These are phyloP conservation scores for Sylvilagus floridanus DNA, from an alignment of 2,797 vertebrate species.

Conservation along the genomic window DNA sequence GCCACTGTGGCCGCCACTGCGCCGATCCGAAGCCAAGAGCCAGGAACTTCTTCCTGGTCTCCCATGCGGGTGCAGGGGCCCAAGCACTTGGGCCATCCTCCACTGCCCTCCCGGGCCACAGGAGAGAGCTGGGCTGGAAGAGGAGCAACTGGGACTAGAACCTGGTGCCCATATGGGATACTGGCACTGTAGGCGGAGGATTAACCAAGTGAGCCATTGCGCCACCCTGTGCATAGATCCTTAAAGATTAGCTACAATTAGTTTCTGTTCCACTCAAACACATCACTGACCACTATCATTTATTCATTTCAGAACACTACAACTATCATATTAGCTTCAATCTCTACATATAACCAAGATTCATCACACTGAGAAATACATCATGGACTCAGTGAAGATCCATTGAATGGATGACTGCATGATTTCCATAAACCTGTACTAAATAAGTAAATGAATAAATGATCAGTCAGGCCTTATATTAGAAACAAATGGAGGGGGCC, in stretches of 20 bases:
- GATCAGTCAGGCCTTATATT: not conserved
- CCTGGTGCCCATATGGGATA: too few species aligned
- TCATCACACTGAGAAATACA: not conserved
- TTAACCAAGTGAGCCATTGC: too few species aligned
- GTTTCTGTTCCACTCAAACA: not conserved
- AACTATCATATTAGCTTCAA: not conserved
- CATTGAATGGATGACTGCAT: not conserved
- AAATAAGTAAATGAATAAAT: not conserved
- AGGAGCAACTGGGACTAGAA: too few species aligned
- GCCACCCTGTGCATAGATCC: not conserved
- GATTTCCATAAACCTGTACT: too few species aligned
- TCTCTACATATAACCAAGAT: not conserved
- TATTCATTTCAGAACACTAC: not conserved
- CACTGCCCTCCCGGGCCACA: too few species aligned
- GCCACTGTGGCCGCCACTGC: too few species aligned
- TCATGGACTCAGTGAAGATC: not conserved
- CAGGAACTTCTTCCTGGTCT: too few species aligned
- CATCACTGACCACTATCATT: not conserved
- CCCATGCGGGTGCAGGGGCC: too few species aligned
- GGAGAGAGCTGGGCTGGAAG: too few species aligned
- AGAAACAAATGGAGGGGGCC: not conserved
- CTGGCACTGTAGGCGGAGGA: too few species aligned
- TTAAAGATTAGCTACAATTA: not conserved
- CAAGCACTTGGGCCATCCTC: too few species aligned
- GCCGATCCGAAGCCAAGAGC: too few species aligned